Evolutionary conservation across 1,140 invertebrate species (phyloP).

Genomic region (Pseudachorutes palmiensis): DNA sequence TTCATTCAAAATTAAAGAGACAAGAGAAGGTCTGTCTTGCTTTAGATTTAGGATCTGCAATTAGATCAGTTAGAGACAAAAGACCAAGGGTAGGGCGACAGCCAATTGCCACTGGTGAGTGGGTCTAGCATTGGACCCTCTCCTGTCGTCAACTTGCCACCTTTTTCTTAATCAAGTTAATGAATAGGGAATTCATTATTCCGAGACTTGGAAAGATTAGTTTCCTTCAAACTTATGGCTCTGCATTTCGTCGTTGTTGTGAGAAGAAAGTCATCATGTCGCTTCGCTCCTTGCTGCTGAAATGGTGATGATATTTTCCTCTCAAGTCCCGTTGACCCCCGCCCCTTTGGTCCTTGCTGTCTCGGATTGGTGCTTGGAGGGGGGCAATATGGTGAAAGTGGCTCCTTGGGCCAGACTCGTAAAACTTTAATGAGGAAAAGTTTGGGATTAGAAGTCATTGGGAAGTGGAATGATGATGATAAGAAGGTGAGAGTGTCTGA

Average conservation of each 20-base stretch:
- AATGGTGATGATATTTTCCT: not conserved
- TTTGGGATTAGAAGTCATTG: conserved; percentile 9
- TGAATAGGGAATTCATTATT: not conserved
- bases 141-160: not conserved
- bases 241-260: too few species aligned
- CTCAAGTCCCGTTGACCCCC: not conserved
- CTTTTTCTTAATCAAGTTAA: conserved; percentile 1
- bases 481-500: conserved; percentile 2
- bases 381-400: not conserved
- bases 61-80: too few species aligned
- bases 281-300: not conserved
- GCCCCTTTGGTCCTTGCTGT: too few species aligned
- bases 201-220: not conserved
- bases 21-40: too few species aligned
- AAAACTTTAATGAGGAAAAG: conserved; percentile 12
- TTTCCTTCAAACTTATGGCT: not conserved
- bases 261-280: too few species aligned
- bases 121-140: too few species aligned
- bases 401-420: not conserved
- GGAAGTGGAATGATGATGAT: conserved; percentile 6
- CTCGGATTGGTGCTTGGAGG: too few species aligned
- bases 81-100: too few species aligned
- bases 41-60: too few species aligned
- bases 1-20: too few species aligned
- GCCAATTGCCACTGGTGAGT: too few species aligned